Evolutionary conservation across 92 coral and sea anemone species (phyloP), one percentile per base, ranked within the genome.

Genomic region (Meandrina meandrites): DNA sequence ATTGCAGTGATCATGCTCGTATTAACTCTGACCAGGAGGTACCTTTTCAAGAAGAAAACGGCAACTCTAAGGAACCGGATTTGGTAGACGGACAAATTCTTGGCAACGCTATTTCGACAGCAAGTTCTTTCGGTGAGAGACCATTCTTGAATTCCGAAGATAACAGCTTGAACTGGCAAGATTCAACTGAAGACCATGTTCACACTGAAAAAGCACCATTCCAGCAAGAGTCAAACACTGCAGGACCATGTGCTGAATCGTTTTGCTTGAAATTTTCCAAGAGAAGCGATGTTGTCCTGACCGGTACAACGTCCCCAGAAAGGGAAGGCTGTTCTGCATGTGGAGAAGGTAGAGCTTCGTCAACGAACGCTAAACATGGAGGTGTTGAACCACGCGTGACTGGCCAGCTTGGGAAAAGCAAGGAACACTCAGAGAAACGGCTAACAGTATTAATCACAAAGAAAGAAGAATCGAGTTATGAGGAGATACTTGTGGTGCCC

Each of bases 11-110:
- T 18, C 70, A 21, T 51, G 19, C 37, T 53, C 70, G 27, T 17
- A 8, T 54, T 57, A 3, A 15, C 5, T 5, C 71, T 19, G 87
- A 84, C 22, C 87, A 84, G 36, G 81, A 84, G 30, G 87, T 84
- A 36, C 87, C 87, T 36, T 31, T n/a, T 24, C 24, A 73, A 73
- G 19, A 56, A 1, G 57, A 10, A 79, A 56, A 21, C 36, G 28
- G 17, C 48, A 13, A 51, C 42, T 54, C 50, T 16, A 45, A 7
- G 15, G 42, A 37, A 9, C 19, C 71, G 32, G 28, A n/a, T 48
- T 13, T 18, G 51, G 30, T 34, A 28, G 40, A 50, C 56, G 68
- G 45, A 47, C 51, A 83, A 22, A 8, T 48, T 34, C 53, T 57
- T 35, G 16, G 35, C 28, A 83, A 32, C 47, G 11, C 13, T 12